Conservation (phyloP, 2,888 invertebrate genomes). For the Pachycephus smyrnensis region DNA sequence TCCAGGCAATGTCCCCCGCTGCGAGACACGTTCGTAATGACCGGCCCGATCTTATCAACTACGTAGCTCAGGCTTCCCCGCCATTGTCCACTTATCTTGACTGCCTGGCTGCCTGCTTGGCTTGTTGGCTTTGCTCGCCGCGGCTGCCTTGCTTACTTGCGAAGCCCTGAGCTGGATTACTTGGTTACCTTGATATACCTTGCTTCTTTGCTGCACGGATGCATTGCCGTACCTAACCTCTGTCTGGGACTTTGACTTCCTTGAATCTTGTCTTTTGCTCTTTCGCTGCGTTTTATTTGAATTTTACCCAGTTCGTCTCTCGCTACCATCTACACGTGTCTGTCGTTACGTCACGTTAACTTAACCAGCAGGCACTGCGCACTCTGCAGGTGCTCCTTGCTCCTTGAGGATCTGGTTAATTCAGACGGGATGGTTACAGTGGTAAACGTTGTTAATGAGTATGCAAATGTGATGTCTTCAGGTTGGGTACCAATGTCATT, state of each 20-base stretch:
- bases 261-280: not conserved
- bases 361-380: not conserved
- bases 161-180: not conserved
- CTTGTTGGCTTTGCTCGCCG: not conserved
- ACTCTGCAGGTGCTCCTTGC: not conserved
- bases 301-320: slow-evolving; percentile 1
- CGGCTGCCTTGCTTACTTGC: not conserved
- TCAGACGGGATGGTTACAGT: slow-evolving; percentile 10
- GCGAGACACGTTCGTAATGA: slow-evolving; percentile 60
- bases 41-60: slow-evolving; percentile 59
- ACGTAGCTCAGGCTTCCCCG: slow-evolving; percentile 40
- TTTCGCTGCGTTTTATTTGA: not conserved
- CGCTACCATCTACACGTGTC: not conserved
- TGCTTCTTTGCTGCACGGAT: not conserved
- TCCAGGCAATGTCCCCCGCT: slow-evolving; percentile 56
- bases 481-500: not conserved
- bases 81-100: slow-evolving; percentile 57
- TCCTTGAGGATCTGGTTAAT: slow-evolving; percentile 23
- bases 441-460: slow-evolving; percentile 13
- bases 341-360: not conserved
- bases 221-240: not conserved
- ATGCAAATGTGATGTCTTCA: not conserved
- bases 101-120: slow-evolving; percentile 37
- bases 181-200: not conserved
- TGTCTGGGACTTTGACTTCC: not conserved